Conservation (phyloP, 2,113 vertebrate species). For the Pygoscelis adeliae region DNA sequence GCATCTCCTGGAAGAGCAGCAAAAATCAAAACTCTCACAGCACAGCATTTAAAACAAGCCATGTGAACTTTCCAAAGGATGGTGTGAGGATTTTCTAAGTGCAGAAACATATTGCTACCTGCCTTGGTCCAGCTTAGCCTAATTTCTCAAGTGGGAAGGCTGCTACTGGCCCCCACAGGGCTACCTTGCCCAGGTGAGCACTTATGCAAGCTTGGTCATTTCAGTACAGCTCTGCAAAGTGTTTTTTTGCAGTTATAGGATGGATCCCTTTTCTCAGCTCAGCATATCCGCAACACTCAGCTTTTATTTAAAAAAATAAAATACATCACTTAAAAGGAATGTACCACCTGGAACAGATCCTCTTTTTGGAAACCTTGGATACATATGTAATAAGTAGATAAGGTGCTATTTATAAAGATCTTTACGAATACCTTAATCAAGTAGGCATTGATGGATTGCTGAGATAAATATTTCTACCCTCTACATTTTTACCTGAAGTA, state of each 20-base stretch:
- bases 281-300: not conserved
- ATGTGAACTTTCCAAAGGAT: not conserved
- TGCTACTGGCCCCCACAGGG: not conserved
- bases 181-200: not conserved
- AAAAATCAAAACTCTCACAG: not conserved
- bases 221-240: not conserved
- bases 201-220: not conserved
- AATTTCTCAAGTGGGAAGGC: not conserved
- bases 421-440: constrained; percentile 57
- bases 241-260: not conserved
- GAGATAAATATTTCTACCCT: not conserved
- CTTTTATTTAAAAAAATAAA: not conserved
- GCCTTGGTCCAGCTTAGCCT: not conserved
- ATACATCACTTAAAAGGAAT: not conserved
- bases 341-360: not conserved
- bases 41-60: not conserved
- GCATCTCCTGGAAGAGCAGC: not conserved
- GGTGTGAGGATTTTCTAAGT: not conserved
- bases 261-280: not conserved
- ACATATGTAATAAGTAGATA: not conserved
- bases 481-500: not conserved
- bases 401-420: not conserved
- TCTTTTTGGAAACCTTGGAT: not conserved
- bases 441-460: constrained; percentile 13
- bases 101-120: not conserved